These are phyloP conservation scores for Ptilodon capucinus DNA, from an alignment of 2,888 invertebrate species.

Conservation along the genomic window DNA sequence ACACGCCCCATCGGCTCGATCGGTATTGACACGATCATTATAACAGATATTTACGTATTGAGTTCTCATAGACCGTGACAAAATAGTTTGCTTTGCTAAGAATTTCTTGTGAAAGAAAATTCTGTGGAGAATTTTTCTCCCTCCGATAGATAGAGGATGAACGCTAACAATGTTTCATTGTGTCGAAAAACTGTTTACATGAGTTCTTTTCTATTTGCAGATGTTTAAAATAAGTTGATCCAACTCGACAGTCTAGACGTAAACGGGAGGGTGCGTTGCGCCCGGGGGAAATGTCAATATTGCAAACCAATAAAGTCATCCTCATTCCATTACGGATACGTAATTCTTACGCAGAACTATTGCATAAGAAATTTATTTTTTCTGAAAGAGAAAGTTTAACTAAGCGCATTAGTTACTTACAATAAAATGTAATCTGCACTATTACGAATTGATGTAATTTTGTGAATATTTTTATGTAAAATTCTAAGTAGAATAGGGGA, in stretches of 20 bases:
- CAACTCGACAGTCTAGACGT: conserved; percentile 68
- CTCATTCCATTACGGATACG: conserved; percentile 49
- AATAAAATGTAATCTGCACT: conserved; percentile 12
- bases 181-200: conserved; percentile 47
- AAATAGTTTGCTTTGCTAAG: neutral
- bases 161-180: conserved; percentile 37
- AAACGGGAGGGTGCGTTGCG: conserved; percentile 52
- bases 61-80: conserved; percentile 9
- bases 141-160: conserved; percentile 21
- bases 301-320: conserved; percentile 66
- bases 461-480: conserved; percentile 10
- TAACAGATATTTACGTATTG: conserved; percentile 18
- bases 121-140: neutral
- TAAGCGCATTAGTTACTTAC: conserved; percentile 8
- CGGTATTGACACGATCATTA: conserved; percentile 34
- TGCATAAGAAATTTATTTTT: conserved; percentile 6
- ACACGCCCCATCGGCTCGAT: conserved; percentile 36
- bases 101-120: conserved; percentile 13
- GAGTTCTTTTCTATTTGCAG: conserved; percentile 45
- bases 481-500: conserved; percentile 11
- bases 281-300: conserved; percentile 60
- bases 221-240: conserved; percentile 58
- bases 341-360: conserved; percentile 15
- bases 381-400: conserved; percentile 10
- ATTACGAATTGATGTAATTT: conserved; percentile 6